Evolutionary conservation across 2,113 vertebrate genomes (phyloP).

Genomic region (Nanorana parkeri): DNA sequence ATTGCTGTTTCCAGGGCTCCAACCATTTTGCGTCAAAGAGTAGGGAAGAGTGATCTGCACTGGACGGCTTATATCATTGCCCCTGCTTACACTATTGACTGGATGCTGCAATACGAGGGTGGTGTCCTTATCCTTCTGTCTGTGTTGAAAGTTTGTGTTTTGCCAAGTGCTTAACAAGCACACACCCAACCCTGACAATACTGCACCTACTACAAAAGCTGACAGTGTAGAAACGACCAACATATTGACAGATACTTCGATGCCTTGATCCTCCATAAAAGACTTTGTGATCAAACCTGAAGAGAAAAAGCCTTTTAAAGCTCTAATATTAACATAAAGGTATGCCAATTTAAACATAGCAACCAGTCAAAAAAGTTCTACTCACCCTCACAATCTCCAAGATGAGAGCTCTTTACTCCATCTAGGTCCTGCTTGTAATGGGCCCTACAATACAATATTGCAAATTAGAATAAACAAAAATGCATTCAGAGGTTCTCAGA

Average conservation of each 20-base stretch:
- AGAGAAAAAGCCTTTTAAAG: not conserved
- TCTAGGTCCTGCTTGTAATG: slow-evolving; percentile 90
- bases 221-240: slow-evolving; percentile 92
- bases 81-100: slow-evolving; percentile 90
- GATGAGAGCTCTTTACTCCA: slow-evolving; percentile 85
- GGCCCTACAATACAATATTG: slow-evolving; percentile 68
- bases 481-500: too few relatives aligned
- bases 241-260: slow-evolving; percentile 91
- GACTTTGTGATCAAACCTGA: slow-evolving; percentile 88
- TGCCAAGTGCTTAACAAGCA: slow-evolving; percentile 94
- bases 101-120: slow-evolving; percentile 86
- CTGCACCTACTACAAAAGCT: slow-evolving; percentile 90
- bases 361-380: not conserved
- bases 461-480: not conserved
- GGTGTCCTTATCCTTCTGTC: slow-evolving; percentile 90
- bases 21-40: slow-evolving; percentile 85
- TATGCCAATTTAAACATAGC: not conserved
- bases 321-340: not conserved
- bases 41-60: slow-evolving; percentile 74
- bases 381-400: slow-evolving; percentile 95
- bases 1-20: slow-evolving; percentile 80
- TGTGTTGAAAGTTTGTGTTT: slow-evolving; percentile 80
- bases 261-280: slow-evolving; percentile 88
- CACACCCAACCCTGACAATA: slow-evolving; percentile 90
- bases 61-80: slow-evolving; percentile 60